A percentile compares a stretch with the other conserved stretches of the same genome.
Conservation (phyloP, 2,888 invertebrate species). For the Heteromyza rotundicornis region DNA sequence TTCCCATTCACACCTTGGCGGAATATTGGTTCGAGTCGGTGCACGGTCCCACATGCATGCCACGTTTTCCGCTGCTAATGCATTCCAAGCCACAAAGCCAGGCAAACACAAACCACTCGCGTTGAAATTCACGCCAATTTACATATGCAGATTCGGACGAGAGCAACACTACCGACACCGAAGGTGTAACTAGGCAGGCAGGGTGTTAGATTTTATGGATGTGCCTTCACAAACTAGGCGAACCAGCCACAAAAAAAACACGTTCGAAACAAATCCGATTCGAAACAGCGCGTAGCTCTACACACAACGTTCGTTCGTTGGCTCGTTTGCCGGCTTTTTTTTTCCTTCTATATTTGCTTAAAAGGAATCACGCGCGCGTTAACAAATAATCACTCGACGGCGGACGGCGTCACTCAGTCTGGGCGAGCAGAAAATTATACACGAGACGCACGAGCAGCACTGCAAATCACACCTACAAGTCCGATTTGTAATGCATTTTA, state of each 20-base stretch:
- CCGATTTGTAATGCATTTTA: neutral
- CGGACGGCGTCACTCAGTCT: slow-evolving; percentile 26
- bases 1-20: slow-evolving; percentile 12
- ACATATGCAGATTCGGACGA: neutral
- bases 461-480: neutral
- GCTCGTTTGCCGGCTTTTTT: too few species aligned
- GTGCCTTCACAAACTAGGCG: too few species aligned
- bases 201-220: too few species aligned
- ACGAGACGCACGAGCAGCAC: neutral
- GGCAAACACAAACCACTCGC: slow-evolving; percentile 6
- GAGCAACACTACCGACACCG: neutral
- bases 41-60: neutral
- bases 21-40: too few species aligned
- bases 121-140: slow-evolving; percentile 1
- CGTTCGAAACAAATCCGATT: neutral
- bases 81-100: slow-evolving; percentile 12
- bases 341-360: too few species aligned
- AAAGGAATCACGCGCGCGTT: neutral
- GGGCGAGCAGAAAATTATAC: too few species aligned
- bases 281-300: neutral
- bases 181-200: neutral
- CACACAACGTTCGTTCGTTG: neutral
- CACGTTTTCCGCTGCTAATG: slow-evolving; percentile 3
- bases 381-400: neutral
- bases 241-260: neutral